Evolutionary conservation across 2,888 invertebrate genomes (phyloP).

Genomic region (Lumbricus terrestris): DNA sequence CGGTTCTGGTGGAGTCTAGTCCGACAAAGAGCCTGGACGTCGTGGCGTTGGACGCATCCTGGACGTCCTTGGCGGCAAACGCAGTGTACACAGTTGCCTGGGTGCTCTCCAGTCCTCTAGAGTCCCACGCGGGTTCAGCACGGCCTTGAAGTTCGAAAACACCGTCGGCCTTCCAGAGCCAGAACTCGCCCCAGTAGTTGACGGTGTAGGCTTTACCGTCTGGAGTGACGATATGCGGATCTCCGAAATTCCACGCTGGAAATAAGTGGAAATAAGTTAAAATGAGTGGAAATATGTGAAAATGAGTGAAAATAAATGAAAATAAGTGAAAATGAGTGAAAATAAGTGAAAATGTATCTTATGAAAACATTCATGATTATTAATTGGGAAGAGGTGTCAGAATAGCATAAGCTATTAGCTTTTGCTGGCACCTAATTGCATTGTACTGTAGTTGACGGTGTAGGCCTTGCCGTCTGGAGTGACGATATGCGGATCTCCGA

Average conservation of each 20-base stretch:
- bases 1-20: background rate
- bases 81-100: slow-evolving; percentile 20
- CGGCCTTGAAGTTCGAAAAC: slow-evolving; percentile 14
- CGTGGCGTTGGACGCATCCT: background rate
- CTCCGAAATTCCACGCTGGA: slow-evolving; percentile 18
- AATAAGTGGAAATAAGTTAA: background rate
- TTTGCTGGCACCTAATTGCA: too few species aligned
- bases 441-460: slow-evolving; percentile 15
- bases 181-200: slow-evolving; percentile 19
- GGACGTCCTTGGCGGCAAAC: slow-evolving; percentile 14
- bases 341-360: too few species aligned
- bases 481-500: slow-evolving; percentile 25
- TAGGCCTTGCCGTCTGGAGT: slow-evolving; percentile 19
- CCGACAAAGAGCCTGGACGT: slow-evolving; percentile 19
- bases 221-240: slow-evolving; percentile 25
- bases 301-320: too few species aligned
- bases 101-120: background rate
- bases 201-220: slow-evolving; percentile 12
- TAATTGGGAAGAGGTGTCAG: too few species aligned
- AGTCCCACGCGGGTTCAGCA: slow-evolving; percentile 18
- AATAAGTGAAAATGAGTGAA: too few species aligned
- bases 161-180: background rate
- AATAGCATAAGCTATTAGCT: too few species aligned
- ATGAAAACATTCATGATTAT: too few species aligned
- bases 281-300: too few species aligned